A percentile compares a stretch with the other conserved stretches of the same genome.
phyloP scores from a whole-genome alignment of 2,888 invertebrate species.

The Cephus rjabovi region DNA sequence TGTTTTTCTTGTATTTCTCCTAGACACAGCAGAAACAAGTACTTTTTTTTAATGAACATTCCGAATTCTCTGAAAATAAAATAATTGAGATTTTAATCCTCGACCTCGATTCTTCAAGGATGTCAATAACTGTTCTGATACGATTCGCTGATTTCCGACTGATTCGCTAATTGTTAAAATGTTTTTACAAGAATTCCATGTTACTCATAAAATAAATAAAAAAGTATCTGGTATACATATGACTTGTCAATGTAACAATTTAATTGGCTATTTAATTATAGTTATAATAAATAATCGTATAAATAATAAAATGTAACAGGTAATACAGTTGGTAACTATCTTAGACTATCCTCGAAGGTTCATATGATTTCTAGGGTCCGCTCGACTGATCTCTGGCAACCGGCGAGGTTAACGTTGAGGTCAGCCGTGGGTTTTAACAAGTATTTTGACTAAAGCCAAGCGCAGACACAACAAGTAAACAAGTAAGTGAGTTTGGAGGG shows the following conservation, averaged over 20 bases:
- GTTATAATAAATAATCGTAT: background rate
- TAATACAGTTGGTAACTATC: background rate
- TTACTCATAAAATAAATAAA: background rate
- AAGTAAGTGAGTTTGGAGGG: background rate
- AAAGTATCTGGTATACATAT: background rate
- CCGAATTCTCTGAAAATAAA: background rate
- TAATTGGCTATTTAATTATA: background rate
- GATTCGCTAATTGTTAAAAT: background rate
- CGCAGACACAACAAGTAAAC: background rate
- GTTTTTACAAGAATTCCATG: background rate
- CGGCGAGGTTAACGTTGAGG: background rate
- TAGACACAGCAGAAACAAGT: background rate
- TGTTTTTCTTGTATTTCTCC: background rate
- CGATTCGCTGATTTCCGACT: background rate
- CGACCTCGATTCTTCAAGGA: background rate
- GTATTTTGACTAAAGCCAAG: background rate
- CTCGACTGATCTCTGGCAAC: background rate
- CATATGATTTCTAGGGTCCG: background rate
- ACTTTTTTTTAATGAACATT: background rate
- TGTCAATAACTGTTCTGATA: background rate
- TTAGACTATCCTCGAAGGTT: background rate
- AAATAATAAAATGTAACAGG: background rate
- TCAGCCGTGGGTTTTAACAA: background rate
- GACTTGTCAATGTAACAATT: background rate
- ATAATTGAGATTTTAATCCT: background rate